Evolutionary conservation across 64 coral and sea anemone species (phyloP), one percentile per base, ranked within the genome.

Genomic region (Trachythela sp.): DNA sequence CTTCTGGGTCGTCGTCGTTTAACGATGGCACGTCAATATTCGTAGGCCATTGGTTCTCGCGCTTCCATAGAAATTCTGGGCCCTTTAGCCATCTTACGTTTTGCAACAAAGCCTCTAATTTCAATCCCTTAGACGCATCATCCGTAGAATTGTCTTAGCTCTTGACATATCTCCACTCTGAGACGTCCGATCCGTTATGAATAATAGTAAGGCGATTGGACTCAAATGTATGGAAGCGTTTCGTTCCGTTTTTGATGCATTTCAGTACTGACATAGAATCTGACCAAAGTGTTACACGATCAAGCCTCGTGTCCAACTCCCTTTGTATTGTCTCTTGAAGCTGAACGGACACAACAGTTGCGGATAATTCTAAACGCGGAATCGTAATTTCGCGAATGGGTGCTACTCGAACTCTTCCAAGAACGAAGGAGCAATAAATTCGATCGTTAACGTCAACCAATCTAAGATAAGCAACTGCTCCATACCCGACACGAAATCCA

Each of bases 321-420:
- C 26, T 27, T 22, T 27, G 20, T 20, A 64, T 64, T 27, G 26
- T n/a, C 22, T 26, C 20, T 2, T 18, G 17, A n/a, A 64, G 56
- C 26, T 64, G 56, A 5, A 64, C 56, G 20, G 18, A 20, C 20
- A 64, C 26, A 8, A 64, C 17, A 56, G 92, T 88, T 1, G 92
- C 84, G 2, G 92, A 76, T 13, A 93, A 37, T 83, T 93, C 92
- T 45, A 93, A 77, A 39, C 87, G 56, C 34, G 87, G 87, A 39
- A 89, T 93, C 5, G 87, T 83, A 31, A 86, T 89, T 67, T 93
- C 83, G 3, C 77, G 48, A 33, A 93, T 0, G 13, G 92, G 92
- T 42, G 87, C 92, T 50, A 86, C 45, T 52, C 87, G 40, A 52
- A 87, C 86, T 31, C 86, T 93, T 6, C 84, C 92, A 29, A 93